These are phyloP conservation scores for Calephelis virginiensis DNA, from an alignment of 1,140 invertebrate species.

Conservation along the genomic window DNA sequence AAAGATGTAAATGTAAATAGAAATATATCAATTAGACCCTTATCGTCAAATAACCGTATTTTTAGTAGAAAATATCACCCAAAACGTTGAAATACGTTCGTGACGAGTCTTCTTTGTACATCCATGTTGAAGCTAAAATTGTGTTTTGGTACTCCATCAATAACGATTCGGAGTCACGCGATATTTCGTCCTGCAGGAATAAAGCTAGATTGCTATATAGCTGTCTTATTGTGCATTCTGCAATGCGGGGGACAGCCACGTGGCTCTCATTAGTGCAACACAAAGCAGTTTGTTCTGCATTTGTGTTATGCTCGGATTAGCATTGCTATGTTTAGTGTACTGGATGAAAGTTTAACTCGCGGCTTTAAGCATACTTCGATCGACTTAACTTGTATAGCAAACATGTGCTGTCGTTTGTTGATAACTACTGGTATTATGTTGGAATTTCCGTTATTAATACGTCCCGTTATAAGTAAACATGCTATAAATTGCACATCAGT, in stretches of 20 bases:
- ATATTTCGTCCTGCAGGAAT: conserved; percentile 67
- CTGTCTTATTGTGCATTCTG: conserved; percentile 75
- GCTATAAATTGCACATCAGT: no score
- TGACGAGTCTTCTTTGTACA: not conserved
- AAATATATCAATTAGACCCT: no score
- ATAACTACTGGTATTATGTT: conserved; percentile 3
- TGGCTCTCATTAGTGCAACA: conserved; percentile 73
- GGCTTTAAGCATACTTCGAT: conserved; percentile 15
- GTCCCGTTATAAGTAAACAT: no score
- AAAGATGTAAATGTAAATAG: no score
- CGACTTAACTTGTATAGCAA: conserved; percentile 6
- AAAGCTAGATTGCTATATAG: conserved; percentile 49
- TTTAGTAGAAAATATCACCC: no score
- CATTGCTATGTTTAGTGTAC: conserved; percentile 61
- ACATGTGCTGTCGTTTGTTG: conserved; percentile 6
- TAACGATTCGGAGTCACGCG: conserved; percentile 61
- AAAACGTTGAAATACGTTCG: not conserved
- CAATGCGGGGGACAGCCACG: conserved; percentile 75
- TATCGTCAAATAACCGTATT: no score
- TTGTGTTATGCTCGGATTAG: conserved; percentile 65
- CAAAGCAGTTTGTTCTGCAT: conserved; percentile 73
- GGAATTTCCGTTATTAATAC: conserved; percentile 9
- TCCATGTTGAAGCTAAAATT: conserved; percentile 1
- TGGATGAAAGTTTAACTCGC: conserved; percentile 51
- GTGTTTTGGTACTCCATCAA: not conserved